Conservation (phyloP, 2,113 vertebrate species). For the Microcebus lehilahytsara region DNA sequence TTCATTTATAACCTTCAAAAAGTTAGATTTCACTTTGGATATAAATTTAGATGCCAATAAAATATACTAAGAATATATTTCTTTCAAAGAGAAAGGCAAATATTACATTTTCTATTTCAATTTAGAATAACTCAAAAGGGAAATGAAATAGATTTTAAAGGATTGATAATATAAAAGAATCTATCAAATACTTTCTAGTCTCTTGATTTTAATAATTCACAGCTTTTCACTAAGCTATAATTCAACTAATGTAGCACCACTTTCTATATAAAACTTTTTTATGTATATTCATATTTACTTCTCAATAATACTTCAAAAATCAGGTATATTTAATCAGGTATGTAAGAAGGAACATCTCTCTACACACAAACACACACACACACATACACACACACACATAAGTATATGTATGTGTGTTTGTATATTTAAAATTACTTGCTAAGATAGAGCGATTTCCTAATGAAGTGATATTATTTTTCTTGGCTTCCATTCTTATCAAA, state of each 20-base stretch:
- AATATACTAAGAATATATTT: constrained; percentile 27
- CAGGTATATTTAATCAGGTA: not conserved
- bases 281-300: not conserved
- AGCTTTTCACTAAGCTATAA: constrained; percentile 25
- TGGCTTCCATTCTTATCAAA: not conserved
- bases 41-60: constrained; percentile 42
- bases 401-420: not conserved
- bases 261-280: constrained; percentile 11
- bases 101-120: constrained; percentile 50
- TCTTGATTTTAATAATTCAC: constrained; percentile 59
- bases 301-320: not conserved
- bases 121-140: constrained; percentile 57
- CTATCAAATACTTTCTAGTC: constrained; percentile 47
- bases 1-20: constrained; percentile 14
- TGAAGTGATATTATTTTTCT: not conserved
- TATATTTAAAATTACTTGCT: not conserved
- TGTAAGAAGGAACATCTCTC: not conserved
- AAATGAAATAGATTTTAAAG: constrained; percentile 56
- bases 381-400: not conserved
- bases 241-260: not conserved
- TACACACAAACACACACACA: not conserved
- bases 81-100: constrained; percentile 40
- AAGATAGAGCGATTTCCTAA: not conserved
- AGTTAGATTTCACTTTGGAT: not conserved
- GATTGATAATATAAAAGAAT: constrained; percentile 6